A percentile compares a stretch with the other conserved stretches of the same genome.
These are phyloP conservation scores for Protonibea diacanthus DNA, from an alignment of 2,797 vertebrate genomes.

Conservation along the genomic window DNA sequence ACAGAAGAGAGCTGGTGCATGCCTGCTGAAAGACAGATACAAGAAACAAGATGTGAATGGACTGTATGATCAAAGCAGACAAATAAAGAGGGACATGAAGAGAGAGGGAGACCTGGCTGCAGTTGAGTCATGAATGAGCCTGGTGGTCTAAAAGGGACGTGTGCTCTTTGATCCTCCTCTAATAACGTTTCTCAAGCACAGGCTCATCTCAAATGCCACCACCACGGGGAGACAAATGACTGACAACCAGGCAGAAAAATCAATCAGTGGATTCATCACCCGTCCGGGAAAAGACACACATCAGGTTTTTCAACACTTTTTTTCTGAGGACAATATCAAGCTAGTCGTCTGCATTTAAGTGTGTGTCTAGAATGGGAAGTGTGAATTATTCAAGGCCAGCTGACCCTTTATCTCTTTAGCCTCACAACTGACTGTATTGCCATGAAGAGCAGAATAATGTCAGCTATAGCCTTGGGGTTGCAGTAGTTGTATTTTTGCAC, in stretches of 20 bases:
- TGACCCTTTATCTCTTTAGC: conserved; percentile 66
- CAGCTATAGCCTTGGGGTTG: conserved; percentile 63
- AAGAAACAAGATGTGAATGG: conserved; percentile 42
- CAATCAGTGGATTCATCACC: conserved; percentile 40
- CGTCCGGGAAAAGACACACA: conserved; percentile 2
- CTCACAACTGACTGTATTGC: conserved; percentile 46
- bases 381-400: conserved; percentile 58
- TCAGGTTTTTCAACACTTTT: not conserved
- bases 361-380: conserved; percentile 35
- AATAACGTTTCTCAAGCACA: conserved; percentile 54
- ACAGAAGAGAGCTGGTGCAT: conserved; percentile 29
- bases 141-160: conserved; percentile 53
- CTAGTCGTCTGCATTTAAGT: not conserved
- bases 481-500: conserved; percentile 63
- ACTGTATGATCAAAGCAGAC: conserved; percentile 68
- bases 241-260: conserved; percentile 38
- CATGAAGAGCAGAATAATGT: conserved; percentile 71
- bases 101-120: conserved; percentile 38
- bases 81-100: conserved; percentile 52
- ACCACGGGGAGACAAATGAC: conserved; percentile 46
- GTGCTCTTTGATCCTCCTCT: conserved; percentile 63
- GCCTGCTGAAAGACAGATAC: conserved; percentile 25
- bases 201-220: conserved; percentile 34
- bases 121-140: conserved; percentile 47
- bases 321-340: conserved; percentile 17